Evolutionary conservation across 1,140 invertebrate species (phyloP).

Genomic region (Penaeus japonicus): DNA sequence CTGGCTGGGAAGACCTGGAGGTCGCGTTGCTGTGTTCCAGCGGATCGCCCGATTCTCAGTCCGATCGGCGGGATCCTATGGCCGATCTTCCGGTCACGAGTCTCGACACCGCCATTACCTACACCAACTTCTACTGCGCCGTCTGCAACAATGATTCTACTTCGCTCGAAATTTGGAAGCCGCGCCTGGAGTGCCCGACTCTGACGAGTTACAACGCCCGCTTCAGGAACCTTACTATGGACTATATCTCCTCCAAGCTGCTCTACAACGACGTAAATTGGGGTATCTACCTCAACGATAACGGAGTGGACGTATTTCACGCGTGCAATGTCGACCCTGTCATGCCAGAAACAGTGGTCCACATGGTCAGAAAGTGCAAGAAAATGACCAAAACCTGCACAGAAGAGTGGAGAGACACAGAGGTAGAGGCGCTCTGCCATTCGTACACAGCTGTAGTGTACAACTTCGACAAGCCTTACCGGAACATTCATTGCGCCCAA

Average conservation of each 20-base stretch:
- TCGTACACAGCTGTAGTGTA: conserved; percentile 66
- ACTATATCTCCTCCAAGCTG: conserved; percentile 57
- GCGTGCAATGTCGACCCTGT: conserved; percentile 62
- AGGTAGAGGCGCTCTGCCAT: conserved; percentile 61
- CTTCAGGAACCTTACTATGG: conserved; percentile 56
- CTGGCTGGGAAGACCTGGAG: conserved; percentile 62
- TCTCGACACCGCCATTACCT: conserved; percentile 65
- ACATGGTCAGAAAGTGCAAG: conserved; percentile 61
- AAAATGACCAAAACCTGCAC: conserved; percentile 62
- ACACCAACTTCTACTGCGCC: conserved; percentile 70
- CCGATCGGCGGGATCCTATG: conserved; percentile 63
- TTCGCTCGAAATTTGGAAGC: conserved; percentile 64
- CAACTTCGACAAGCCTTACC: conserved; percentile 62
- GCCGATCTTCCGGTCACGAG: conserved; percentile 66
- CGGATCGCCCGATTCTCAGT: conserved; percentile 26
- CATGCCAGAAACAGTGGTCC: conserved; percentile 61
- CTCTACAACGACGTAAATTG: conserved; percentile 60
- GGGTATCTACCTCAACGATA: conserved; percentile 60
- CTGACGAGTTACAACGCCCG: conserved; percentile 49
- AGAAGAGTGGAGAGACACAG: conserved; percentile 62
- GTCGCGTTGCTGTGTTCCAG: conserved; percentile 60
- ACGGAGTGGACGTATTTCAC: conserved; percentile 58
- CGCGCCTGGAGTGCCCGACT: conserved; percentile 64
- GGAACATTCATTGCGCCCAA: conserved; percentile 70
- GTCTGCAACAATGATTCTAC: conserved; percentile 66